A percentile compares a stretch with the other conserved stretches of the same genome.
phyloP scores from a whole-genome alignment of 2,113 vertebrate genomes.

The Stomatorhinus ivindoensis region DNA sequence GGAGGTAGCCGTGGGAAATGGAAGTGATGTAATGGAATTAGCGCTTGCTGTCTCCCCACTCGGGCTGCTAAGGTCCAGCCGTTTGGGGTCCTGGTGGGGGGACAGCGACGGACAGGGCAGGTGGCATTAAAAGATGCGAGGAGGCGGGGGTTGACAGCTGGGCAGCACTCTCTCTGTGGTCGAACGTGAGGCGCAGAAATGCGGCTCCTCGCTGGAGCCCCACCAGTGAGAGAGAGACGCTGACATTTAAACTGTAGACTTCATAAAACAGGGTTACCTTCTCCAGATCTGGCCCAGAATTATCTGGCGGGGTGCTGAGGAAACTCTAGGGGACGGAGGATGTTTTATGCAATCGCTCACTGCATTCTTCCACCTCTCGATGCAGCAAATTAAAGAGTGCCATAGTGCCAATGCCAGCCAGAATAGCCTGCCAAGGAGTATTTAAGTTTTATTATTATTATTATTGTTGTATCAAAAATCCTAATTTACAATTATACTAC shows the following conservation, averaged over 20 bases:
- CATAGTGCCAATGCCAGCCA: background rate
- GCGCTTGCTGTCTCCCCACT: background rate
- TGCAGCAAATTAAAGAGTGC: background rate
- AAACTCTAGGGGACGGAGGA: conserved; percentile 35
- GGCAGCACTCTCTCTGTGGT: no score
- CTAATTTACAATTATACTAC: background rate
- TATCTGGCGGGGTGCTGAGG: conserved; percentile 14
- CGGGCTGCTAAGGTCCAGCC: background rate
- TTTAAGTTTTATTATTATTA: background rate
- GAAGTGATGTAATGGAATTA: background rate
- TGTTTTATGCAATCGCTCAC: background rate
- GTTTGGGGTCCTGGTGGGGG: background rate
- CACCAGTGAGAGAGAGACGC: conserved; percentile 13
- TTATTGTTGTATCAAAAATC: background rate
- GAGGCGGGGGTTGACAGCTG: background rate
- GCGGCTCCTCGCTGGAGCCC: conserved; percentile 20
- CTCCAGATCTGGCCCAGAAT: conserved; percentile 20
- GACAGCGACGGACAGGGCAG: background rate
- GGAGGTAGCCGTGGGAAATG: background rate
- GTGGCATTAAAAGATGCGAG: background rate
- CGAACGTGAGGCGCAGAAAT: background rate
- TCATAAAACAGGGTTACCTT: conserved; percentile 32
- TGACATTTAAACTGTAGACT: conserved; percentile 39
- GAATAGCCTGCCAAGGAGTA: background rate
- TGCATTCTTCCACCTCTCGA: background rate